Evolutionary conservation across 2,888 invertebrate genomes (phyloP), one percentile per base, ranked within the genome.

Genomic region (Corbicula japonica): DNA sequence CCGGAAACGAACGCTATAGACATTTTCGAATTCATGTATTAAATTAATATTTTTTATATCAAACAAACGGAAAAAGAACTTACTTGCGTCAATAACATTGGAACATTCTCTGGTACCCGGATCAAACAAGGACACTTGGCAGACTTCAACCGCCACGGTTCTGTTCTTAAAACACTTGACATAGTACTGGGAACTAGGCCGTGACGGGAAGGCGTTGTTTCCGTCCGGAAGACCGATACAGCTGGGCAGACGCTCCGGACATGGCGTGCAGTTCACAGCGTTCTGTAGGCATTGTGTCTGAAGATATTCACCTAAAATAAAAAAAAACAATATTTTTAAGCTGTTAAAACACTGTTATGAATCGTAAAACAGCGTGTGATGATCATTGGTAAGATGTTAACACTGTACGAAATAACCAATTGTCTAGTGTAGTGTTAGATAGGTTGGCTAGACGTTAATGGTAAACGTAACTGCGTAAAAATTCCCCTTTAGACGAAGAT

Each of bases 71-170:
- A n/a, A 32, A 12, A 12, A 1, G 4, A 32, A 76, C 81, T 21
- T 73, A 87, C 87, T 68, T 60, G 83, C 69, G 62, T 86, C 75
- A 38, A 87, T 85, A 18, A 65, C 65, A 21, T 74, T 72, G 1
- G 86, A 85, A 56, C 87, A 87, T 23, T 68, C 71, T n/a, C 83
- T 48, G 1, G 78, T 76, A 5, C 46, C 34, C 8, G 74, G 77
- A 54, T 86, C 83, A 60, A 85, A 87, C 54, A 70, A 56, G 1
- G 87, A 87, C 21, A 87, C 87, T 46, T 86, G 87, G 30, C 87
- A 87, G n/a, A 86, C 86, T 50, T 87, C 86, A 1, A 87, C 86
- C 10, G 86, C 86, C 3, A 87, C 87, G 23, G 87, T 87, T 32
- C 87, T 63, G 61, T 86, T 87, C 50, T 74, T 61, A 69, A 81